Evolutionary conservation across 2,113 vertebrate genomes (phyloP), one percentile per base, ranked within the genome.

Genomic region (Aspidoscelis tigris): DNA sequence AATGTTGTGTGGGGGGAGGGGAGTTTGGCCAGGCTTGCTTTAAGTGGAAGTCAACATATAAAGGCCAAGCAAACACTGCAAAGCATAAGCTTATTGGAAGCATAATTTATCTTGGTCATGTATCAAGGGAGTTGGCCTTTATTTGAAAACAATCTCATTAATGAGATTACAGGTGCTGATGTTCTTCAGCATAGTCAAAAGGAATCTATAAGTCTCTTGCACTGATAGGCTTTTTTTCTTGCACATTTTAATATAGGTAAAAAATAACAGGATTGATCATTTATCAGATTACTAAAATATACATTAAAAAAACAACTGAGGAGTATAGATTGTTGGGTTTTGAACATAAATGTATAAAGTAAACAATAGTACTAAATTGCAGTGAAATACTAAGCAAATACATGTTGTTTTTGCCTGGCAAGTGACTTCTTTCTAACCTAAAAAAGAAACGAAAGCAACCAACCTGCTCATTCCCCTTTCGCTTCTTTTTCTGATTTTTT

Each of bases 91-190:
- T 87, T 79, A 80, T 55, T 55, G 78, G 20, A 82, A 84, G 86
- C 70, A 66, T 92, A 88, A 94, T 94, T 94, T 90, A 78, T 95
- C 95, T 92, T 87, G 90, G 91, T 93, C 94, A 84, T 89, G 89
- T 93, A 94, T 81, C 91, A 89, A 4, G 80, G 89, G 92, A 87
- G 81, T 6, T 93, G 94, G 94, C 95, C 94, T 96, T 95, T 94
- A 77, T 92, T 87, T 92, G 90, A 92, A 89, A 94, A 94, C 91
- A 92, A 83, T 90, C 89, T 93, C 92, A 95, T 95, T 91, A 94
- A 92, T 76, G 90, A 89, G 86, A 92, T 94, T 81, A 83, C 83
- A 75, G 76, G 71, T 84, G 83, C 76, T 68, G 64, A 92, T 90
- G 81, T 92, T 89, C 85, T 90, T 89, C 78, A 70, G 77, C 84